These are phyloP conservation scores for Toxonevra muliebris DNA, from an alignment of 2,888 invertebrate genomes.

Conservation along the genomic window DNA sequence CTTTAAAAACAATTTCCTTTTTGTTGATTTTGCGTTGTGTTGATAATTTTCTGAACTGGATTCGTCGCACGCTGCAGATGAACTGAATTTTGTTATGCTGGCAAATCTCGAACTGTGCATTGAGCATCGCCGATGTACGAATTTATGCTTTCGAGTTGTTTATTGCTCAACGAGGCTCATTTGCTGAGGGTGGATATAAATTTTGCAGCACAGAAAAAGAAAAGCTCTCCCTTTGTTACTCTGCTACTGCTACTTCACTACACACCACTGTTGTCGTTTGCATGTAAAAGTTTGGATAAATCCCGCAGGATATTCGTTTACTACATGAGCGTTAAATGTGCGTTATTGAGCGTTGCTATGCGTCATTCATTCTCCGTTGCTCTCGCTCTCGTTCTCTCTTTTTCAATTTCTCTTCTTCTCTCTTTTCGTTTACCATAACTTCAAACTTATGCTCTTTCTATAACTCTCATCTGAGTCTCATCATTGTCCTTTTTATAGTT, in stretches of 20 bases:
- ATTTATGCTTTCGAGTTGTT: background rate
- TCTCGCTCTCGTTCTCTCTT: background rate
- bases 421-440: too few species aligned
- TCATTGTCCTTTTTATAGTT: background rate
- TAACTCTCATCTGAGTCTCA: too few species aligned
- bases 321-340: background rate
- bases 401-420: background rate
- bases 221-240: background rate
- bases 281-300: background rate
- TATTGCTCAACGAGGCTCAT: too few species aligned
- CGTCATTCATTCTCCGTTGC: background rate
- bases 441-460: too few species aligned
- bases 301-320: background rate
- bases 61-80: slow-evolving; percentile 53
- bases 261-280: too few species aligned
- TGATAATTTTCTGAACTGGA: slow-evolving; percentile 47
- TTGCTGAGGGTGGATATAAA: background rate
- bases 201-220: background rate
- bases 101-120: slow-evolving; percentile 22
- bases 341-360: background rate
- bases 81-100: slow-evolving; percentile 40
- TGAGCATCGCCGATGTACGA: background rate
- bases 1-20: background rate
- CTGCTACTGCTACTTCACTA: background rate
- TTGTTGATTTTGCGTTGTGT: background rate